Evolutionary conservation across 1,140 invertebrate genomes (phyloP), one percentile per base, ranked within the genome.

Genomic region (Panulirus ornatus): DNA sequence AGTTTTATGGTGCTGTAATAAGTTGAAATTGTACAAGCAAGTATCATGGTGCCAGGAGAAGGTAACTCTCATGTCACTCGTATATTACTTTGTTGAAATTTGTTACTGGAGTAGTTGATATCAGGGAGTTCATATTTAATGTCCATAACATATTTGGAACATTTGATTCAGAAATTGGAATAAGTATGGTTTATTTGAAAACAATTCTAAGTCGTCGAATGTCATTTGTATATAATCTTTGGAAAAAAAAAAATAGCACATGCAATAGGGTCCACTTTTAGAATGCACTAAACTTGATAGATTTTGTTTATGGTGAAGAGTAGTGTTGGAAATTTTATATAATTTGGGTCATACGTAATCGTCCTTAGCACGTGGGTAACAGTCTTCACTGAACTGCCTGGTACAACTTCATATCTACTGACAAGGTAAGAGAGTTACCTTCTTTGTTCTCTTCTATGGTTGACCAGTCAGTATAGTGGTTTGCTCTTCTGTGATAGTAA

Each of bases 401-500:
- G 36, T 51, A 27, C 78, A n/a, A n/a, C n/a, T n/a, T n/a, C n/a
- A 58, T 58, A 27, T 40, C n/a, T 51, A 51, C 42, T 79, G 2
- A n/a, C 16, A 44, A 44, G 44, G n/a, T 44, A 51, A 44, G 11
- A 79, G 2, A 47, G 14, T 9, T 19, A 42, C 6, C 9, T 22
- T 22, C 27, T 58, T 30, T 38, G 30, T 81, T 30, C 19, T 19
- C 14, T 27, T 6, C 42, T 58, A 58, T 19, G 36, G 19, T 36
- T 36, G 36, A 58, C 9, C 0, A 58, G 58, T 63, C n/a, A 63
- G 11, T 63, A 63, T 27, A 63, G n/a, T 44, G 75, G 40, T 44
- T 73, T 84, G 83, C 83, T 84, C 82, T 71, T 84, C 83, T 84
- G 83, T 84, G 83, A 84, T 84, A 73, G 30, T 36, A 63, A 40